Evolutionary conservation across 1,140 invertebrate genomes (phyloP), one percentile per base, ranked within the genome.

Genomic region (Pachypeltis micranthus): DNA sequence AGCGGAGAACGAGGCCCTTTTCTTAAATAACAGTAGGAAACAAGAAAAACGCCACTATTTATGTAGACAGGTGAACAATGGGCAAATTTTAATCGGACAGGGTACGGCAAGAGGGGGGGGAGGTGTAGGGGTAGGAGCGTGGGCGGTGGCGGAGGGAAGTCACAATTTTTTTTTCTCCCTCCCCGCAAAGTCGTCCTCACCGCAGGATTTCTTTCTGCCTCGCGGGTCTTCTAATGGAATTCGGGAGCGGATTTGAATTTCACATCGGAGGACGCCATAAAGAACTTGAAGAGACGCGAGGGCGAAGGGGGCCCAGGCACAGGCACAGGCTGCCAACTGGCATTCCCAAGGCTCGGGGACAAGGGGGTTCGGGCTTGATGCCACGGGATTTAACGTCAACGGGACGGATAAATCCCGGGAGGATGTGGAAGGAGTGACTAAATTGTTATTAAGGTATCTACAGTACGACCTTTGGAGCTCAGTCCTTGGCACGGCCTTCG

Each of bases 1-100:
- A n/a, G n/a, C n/a, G n/a, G n/a, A n/a, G n/a, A 10, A 51, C 47
- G 19, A 51, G 47, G 47, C 4, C 47, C 47, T 51, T 51, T 51
- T 21, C 47, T 51, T 51, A 51, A 51, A 51, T 51, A 51, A 51
- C 10, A 10, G 47, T 14, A 21, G 47, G 47, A 51, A 51, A 51
- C 47, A 51, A 51, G 47, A 51, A 51, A 51, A 51, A 51, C 47
- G 47, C 10, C 10, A 51, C 47, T 51, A 51, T 51, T 51, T 51
- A 51, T 51, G 47, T 51, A 51, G 47, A 51, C 47, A 51, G 47
- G 47, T 51, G 47, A 51, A 51, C 47, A 51, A 51, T 51, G 47
- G 47, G 47, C 47, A 51, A 51, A 51, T 51, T 51, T 51, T 51
- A 51, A 51, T 51, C 47, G 47, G 47, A 21, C 12, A 21, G 19